Conservation (phyloP, 2,888 invertebrate genomes). For the Pyralis farinalis region DNA sequence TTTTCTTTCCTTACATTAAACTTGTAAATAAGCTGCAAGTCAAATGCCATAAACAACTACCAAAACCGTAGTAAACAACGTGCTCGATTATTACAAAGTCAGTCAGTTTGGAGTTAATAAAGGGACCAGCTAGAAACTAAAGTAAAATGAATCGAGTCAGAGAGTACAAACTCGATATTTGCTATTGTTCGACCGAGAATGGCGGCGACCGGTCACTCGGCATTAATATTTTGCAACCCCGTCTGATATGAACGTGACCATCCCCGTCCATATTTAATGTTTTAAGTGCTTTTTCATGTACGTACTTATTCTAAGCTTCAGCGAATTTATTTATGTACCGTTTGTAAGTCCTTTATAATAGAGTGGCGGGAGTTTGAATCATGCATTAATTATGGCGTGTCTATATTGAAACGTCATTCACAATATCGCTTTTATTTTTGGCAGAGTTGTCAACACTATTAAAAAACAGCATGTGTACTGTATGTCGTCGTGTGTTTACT, state of each 20-base stretch:
- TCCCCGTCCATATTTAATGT: slow-evolving; percentile 64
- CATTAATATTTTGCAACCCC: slow-evolving; percentile 40
- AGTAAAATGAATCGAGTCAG: too few relatives aligned
- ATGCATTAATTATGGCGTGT: slow-evolving; percentile 1
- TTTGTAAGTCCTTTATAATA: slow-evolving; percentile 7
- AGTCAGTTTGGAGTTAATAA: too few relatives aligned
- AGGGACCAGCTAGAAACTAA: too few relatives aligned
- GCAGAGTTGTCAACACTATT: too few relatives aligned
- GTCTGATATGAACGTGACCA: slow-evolving; percentile 39
- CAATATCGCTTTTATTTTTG: too few relatives aligned
- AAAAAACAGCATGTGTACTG: too few relatives aligned
- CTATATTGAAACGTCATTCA: background rate
- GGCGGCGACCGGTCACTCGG: slow-evolving; percentile 12
- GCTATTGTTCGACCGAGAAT: slow-evolving; percentile 21
- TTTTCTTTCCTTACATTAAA: too few relatives aligned
- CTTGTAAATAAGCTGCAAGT: too few relatives aligned
- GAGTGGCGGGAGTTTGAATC: slow-evolving; percentile 3
- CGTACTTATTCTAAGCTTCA: slow-evolving; percentile 28
- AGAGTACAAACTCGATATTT: slow-evolving; percentile 9
- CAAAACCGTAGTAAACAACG: too few relatives aligned
- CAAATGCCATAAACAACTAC: too few relatives aligned
- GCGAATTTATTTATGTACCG: slow-evolving; percentile 17
- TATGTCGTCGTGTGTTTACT: too few relatives aligned
- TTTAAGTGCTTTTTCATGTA: slow-evolving; percentile 67
- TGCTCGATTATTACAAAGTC: too few relatives aligned